Percentiles rank a stretch among this genome's conserved stretches.
phyloP scores from a whole-genome alignment of 2,797 vertebrate species.

The Martes flavigula region DNA sequence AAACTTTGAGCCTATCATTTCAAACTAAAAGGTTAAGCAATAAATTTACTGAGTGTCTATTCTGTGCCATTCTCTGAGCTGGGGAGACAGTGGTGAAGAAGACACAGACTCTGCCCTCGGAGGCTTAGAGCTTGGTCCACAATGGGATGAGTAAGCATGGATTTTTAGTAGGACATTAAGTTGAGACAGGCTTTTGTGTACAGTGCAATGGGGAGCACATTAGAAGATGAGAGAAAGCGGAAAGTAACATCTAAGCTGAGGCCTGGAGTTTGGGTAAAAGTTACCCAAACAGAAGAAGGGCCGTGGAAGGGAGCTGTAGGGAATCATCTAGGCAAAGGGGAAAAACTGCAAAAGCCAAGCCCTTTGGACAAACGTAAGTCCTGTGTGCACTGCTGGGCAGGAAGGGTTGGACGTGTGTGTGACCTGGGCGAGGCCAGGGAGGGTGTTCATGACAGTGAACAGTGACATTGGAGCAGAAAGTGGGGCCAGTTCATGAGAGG shows the following conservation, averaged over 20 bases:
- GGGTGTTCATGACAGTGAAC: background rate
- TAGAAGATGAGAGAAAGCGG: background rate
- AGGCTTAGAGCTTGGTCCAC: background rate
- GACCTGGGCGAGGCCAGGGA: background rate
- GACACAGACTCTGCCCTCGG: background rate
- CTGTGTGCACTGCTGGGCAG: accelerated
- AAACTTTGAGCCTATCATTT: background rate
- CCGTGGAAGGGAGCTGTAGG: background rate
- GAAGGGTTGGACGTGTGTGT: background rate
- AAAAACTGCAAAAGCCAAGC: background rate
- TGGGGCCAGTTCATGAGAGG: background rate
- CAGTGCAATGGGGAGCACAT: background rate
- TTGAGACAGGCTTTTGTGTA: background rate
- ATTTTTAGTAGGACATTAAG: background rate
- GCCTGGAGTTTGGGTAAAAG: background rate
- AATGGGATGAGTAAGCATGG: too few relatives aligned
- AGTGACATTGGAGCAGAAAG: accelerated
- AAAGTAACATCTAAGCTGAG: background rate
- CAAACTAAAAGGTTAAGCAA: background rate
- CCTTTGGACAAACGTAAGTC: background rate
- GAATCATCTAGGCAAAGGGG: background rate
- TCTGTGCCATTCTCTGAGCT: background rate
- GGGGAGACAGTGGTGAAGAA: background rate
- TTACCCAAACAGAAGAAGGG: background rate
- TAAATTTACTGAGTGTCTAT: background rate